Conservation (phyloP, 2,888 invertebrate species). For the Drosophila koepferae region DNA sequence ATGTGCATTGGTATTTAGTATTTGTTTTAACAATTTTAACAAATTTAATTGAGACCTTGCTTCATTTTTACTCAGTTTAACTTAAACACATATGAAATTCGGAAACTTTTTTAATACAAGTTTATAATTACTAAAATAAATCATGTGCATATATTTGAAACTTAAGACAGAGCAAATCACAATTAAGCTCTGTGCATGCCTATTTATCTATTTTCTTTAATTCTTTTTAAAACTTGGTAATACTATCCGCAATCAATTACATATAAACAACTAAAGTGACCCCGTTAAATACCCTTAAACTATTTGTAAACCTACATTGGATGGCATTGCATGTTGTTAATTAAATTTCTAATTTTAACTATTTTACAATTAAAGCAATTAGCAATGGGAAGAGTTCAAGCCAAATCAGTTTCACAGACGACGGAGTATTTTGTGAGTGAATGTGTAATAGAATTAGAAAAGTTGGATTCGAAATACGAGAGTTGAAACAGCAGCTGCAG, state of each 20-base stretch:
- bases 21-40: no score
- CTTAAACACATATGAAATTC: no score
- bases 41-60: no score
- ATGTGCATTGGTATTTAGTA: no score
- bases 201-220: slow-evolving; percentile 7
- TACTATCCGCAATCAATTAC: slow-evolving; percentile 34
- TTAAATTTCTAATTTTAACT: slow-evolving; percentile 20
- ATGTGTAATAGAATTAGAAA: slow-evolving; percentile 47
- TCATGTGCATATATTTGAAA: no score
- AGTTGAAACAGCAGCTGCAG: slow-evolving; percentile 48
- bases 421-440: slow-evolving; percentile 11
- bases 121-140: no score
- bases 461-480: slow-evolving; percentile 10
- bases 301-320: not conserved
- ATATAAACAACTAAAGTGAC: slow-evolving; percentile 9
- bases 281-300: slow-evolving; percentile 25
- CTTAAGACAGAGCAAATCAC: not conserved
- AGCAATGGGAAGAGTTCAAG: slow-evolving; percentile 8
- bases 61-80: no score
- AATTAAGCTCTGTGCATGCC: not conserved
- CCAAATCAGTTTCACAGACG: slow-evolving; percentile 24
- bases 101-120: no score
- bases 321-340: not conserved
- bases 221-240: slow-evolving; percentile 54
- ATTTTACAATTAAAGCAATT: slow-evolving; percentile 16